Percentiles rank a stretch among this genome's conserved stretches.
Conservation (phyloP, 2,888 invertebrate species). For the Leptura quadrifasciata region DNA sequence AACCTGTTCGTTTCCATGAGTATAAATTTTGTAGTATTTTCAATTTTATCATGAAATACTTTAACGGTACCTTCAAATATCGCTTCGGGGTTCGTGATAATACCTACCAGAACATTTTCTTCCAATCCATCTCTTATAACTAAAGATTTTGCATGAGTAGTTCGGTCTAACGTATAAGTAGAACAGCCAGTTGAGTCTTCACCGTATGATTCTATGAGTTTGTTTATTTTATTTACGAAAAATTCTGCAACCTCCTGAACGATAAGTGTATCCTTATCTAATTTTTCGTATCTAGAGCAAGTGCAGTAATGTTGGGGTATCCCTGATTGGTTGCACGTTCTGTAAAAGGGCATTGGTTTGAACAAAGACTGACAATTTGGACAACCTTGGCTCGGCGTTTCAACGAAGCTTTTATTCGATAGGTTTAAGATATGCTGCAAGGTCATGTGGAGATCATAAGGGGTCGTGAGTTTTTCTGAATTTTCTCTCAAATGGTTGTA, state of each 20-base stretch:
- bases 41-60: conserved; percentile 57
- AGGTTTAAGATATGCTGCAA: conserved; percentile 78
- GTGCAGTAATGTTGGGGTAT: conserved; percentile 86
- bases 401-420: conserved; percentile 58
- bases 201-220: conserved; percentile 50
- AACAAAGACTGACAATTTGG: conserved; percentile 82
- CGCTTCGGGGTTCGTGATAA: conserved; percentile 80
- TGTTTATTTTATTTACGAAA: conserved; percentile 70
- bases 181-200: conserved; percentile 58
- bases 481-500: conserved; percentile 78
- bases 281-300: conserved; percentile 78
- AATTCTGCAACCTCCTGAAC: conserved; percentile 76
- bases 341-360: conserved; percentile 75
- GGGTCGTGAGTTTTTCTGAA: conserved; percentile 81
- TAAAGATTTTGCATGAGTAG: conserved; percentile 57
- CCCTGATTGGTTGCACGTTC: conserved; percentile 82
- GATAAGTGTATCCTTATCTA: conserved; percentile 73
- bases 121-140: conserved; percentile 53
- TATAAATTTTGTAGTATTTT: conserved; percentile 63
- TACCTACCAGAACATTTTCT: conserved; percentile 78
- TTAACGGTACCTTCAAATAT: conserved; percentile 83
- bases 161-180: conserved; percentile 61
- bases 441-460: conserved; percentile 86
- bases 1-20: conserved; percentile 78
- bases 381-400: conserved; percentile 76